Conservation (phyloP, 2,113 vertebrate genomes). For the Phylloscopus trochilus region DNA sequence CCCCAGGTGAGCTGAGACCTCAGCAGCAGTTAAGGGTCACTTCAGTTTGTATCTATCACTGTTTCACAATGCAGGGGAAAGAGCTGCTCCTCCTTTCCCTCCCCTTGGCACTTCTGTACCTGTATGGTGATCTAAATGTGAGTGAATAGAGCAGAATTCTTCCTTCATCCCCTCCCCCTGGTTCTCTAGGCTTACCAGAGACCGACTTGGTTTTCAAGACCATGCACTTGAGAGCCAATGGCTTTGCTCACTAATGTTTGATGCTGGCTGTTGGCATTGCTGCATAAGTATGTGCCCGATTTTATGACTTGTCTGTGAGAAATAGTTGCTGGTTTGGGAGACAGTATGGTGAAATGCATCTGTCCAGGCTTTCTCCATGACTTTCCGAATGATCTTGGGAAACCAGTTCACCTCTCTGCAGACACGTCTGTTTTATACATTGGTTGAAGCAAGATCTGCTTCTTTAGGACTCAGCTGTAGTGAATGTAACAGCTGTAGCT, state of each 20-base stretch:
- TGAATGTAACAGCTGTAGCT: neutral
- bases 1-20: neutral
- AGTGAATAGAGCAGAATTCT: neutral
- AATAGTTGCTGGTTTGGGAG: neutral
- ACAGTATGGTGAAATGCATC: neutral
- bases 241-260: neutral
- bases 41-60: neutral
- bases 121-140: neutral
- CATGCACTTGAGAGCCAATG: neutral
- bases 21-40: neutral
- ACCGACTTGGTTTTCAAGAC: neutral
- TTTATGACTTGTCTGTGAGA: neutral
- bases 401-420: neutral
- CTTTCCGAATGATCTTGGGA: neutral
- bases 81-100: neutral
- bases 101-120: neutral
- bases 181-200: neutral
- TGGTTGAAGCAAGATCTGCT: neutral
- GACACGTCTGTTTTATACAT: neutral
- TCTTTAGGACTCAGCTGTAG: neutral
- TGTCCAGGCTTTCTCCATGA: neutral
- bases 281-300: neutral
- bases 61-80: neutral
- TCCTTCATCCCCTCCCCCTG: neutral
- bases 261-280: neutral